A percentile compares a stretch with the other conserved stretches of the same genome.
Evolutionary conservation across 2,888 invertebrate species (phyloP).

Genomic region (Cabera pusaria): DNA sequence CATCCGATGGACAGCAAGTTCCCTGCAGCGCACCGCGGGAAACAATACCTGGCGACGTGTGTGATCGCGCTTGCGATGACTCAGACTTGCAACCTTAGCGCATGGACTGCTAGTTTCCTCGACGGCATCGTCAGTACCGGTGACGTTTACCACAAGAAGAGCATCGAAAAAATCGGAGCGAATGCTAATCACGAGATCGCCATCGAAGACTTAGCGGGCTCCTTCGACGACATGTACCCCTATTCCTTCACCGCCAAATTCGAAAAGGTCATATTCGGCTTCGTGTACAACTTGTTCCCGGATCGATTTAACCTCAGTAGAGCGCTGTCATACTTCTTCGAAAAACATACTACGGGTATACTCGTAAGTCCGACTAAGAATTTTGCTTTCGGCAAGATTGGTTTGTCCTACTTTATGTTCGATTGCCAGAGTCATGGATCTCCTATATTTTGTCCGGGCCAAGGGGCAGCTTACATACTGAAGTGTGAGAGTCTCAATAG

Average conservation of each 20-base stretch:
- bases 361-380: conserved; percentile 79
- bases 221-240: conserved; percentile 81
- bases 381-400: conserved; percentile 76
- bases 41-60: conserved; percentile 85
- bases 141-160: conserved; percentile 81
- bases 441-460: conserved; percentile 83
- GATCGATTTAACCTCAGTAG: conserved; percentile 85
- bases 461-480: conserved; percentile 84
- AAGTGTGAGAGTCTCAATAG: conserved; percentile 84
- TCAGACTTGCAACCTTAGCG: conserved; percentile 82
- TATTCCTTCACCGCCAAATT: conserved; percentile 82
- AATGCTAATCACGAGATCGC: conserved; percentile 81
- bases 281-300: conserved; percentile 81
- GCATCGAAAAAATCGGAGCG: conserved; percentile 63
- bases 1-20: conserved; percentile 85
- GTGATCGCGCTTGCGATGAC: conserved; percentile 84
- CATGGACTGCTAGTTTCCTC: conserved; percentile 85
- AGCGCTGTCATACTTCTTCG: conserved; percentile 84
- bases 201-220: conserved; percentile 80
- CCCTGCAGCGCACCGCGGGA: conserved; percentile 78
- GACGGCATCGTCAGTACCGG: conserved; percentile 85
- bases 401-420: conserved; percentile 86
- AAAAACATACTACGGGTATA: conserved; percentile 77
- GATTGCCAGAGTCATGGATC: conserved; percentile 85
- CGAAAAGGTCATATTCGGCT: conserved; percentile 83